Base-by-base conservation (phyloP, 2,888 invertebrate species). In the Amaurobius ferox region DNA sequence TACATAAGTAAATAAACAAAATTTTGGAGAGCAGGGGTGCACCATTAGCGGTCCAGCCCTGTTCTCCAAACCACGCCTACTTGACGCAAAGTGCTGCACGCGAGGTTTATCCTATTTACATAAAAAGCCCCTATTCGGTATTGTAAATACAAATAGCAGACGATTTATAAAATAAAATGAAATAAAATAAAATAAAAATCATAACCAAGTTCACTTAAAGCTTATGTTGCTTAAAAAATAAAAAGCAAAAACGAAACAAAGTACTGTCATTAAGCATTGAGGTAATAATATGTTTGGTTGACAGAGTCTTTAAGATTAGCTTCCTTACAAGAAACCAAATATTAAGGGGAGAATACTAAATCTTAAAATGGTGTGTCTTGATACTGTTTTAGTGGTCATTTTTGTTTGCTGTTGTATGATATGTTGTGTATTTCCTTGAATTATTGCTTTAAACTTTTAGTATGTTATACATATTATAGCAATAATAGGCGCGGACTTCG, bases 201-300 rank as follows among this genome's bases (percentile, higher is more conserved):
- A 55, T 55, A 23, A 23, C 55, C 55, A 44, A 55, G 55, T 23
- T 55, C 55, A 23, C 11, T 55, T n/a, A 55, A 55, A 55, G 19
- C 23, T n/a, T 55, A 6, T 3, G 13, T 55, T 55, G 1, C 5
- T 3, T 23, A 55, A 55, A 55, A 55, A 55, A 55, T 6, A n/a
- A 55, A 1, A 55, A 55, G 1, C 61, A 71, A 79, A 64, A 71
- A 64, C 23, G 13, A 13, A 9, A 7, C 6, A 23, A 30, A 61
- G 11, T 67, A 79, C 40, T 71, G 64, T 79, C 79, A 71, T 80
- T 80, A 80, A 61, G 40, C 61, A 39, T 19, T 9, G 6, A n/a
- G 23, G 73, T 76, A 81, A 81, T 81, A 74, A 70, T n/a, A 68
- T 61, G 68, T 79, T 79, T 23, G 40, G 40, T 23, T 72, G 79